These are phyloP conservation scores for Exephanes ischioxanthus DNA, from an alignment of 2,888 invertebrate species.

Conservation along the genomic window DNA sequence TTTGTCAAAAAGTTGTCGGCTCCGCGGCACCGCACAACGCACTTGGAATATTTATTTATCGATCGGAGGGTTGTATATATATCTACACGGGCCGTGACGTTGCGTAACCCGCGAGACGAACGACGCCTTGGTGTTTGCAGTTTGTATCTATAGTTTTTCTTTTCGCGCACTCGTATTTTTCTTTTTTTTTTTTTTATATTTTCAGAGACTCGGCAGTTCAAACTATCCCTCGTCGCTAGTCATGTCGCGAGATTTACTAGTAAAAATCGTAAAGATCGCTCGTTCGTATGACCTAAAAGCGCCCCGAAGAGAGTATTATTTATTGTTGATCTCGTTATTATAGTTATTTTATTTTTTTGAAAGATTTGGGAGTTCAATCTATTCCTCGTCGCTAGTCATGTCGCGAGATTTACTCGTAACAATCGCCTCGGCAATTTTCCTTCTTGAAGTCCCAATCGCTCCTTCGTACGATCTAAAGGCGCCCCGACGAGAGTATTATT, in stretches of 20 bases:
- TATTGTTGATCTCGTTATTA: background rate
- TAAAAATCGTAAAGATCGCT: background rate
- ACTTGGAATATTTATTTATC: conserved; percentile 53
- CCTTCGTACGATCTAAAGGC: background rate
- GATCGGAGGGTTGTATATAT: conserved; percentile 6
- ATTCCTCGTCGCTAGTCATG: too few relatives aligned
- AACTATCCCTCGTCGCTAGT: background rate
- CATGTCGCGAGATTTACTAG: background rate
- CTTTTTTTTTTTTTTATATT: background rate
- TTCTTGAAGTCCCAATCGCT: too few relatives aligned
- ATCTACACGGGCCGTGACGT: background rate
- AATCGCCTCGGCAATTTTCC: too few relatives aligned
- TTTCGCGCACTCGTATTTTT: conserved; percentile 16
- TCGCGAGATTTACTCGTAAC: too few relatives aligned
- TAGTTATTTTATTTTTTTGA: background rate
- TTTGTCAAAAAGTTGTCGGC: conserved; percentile 76
- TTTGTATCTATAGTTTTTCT: background rate
- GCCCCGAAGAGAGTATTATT: background rate
- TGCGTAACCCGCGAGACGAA: conserved; percentile 26
- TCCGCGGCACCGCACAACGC: conserved; percentile 57
- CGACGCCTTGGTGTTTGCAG: background rate
- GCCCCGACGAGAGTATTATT: background rate
- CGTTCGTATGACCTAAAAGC: background rate
- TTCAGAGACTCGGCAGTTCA: background rate
- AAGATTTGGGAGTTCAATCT: too few relatives aligned